Conservation (phyloP, 1,140 invertebrate species). For the Rhyzopertha dominica region DNA sequence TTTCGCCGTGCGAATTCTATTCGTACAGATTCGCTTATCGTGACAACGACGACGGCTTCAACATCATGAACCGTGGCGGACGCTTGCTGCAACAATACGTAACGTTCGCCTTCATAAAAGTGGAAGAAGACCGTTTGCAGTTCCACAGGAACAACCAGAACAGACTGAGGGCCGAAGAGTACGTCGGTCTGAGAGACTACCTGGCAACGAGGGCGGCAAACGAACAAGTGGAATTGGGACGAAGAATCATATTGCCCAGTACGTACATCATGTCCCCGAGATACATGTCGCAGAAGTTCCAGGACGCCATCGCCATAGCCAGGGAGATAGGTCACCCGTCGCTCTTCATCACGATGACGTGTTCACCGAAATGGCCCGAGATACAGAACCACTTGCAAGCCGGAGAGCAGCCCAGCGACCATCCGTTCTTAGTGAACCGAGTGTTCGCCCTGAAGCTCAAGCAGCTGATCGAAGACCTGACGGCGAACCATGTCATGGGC, state of each 20-base stretch:
- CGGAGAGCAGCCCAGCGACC: conserved; percentile 43
- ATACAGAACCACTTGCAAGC: conserved; percentile 40
- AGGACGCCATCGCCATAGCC: conserved; percentile 46
- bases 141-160: conserved; percentile 39
- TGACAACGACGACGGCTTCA: no score
- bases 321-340: conserved; percentile 42
- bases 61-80: no score
- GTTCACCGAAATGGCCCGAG: conserved; percentile 50
- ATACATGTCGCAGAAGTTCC: conserved; percentile 45
- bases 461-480: conserved; percentile 30
- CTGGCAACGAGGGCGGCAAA: conserved; percentile 11
- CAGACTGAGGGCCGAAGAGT: conserved; percentile 41
- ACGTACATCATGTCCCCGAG: conserved; percentile 42
- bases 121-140: conserved; percentile 42
- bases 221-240: conserved; percentile 21
- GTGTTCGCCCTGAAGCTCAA: conserved; percentile 42
- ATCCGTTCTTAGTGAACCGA: conserved; percentile 42
- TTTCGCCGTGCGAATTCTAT: no score
- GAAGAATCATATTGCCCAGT: conserved; percentile 38
- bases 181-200: conserved; percentile 39
- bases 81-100: no score
- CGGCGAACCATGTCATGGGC: conserved; percentile 30
- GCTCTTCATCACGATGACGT: conserved; percentile 48
- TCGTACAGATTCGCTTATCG: no score
- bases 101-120: no score